These are phyloP conservation scores for Nicator chloris DNA, from an alignment of 2,113 vertebrate genomes.

Conservation along the genomic window DNA sequence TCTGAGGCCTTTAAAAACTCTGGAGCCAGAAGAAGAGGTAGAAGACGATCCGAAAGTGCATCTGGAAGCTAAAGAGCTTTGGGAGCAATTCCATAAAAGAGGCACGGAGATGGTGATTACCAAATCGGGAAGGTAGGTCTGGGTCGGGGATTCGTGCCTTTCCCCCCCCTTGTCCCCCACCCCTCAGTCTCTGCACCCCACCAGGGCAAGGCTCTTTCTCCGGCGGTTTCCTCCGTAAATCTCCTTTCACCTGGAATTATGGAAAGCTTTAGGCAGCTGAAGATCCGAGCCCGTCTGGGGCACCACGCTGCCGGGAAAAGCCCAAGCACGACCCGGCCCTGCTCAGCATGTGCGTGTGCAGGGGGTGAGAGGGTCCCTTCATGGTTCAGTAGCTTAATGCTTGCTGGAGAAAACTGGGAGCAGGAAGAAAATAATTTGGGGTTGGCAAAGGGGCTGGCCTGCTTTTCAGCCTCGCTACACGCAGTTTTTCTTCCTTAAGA, in stretches of 20 bases:
- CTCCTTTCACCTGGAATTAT: not conserved
- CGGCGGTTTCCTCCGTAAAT: not conserved
- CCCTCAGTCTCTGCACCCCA: not conserved
- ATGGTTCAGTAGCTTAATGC: not conserved
- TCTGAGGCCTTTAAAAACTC: conserved; percentile 93
- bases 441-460: not conserved
- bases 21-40: conserved; percentile 97
- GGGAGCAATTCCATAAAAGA: conserved; percentile 97
- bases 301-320: not conserved
- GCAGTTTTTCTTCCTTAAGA: not conserved
- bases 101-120: conserved; percentile 99
- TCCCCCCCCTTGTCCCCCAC: not conserved
- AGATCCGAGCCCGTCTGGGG: not conserved
- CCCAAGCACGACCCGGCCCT: not conserved
- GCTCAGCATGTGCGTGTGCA: not conserved
- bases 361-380: conserved; percentile 3
- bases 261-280: not conserved
- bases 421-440: not conserved
- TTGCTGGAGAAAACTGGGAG: not conserved
- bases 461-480: not conserved
- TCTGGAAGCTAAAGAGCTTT: conserved; percentile 97
- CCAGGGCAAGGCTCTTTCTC: not conserved
- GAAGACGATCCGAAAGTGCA: conserved; percentile 99
- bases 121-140: conserved; percentile 96
- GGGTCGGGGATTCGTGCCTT: not conserved